Evolutionary conservation across 2,888 invertebrate species (phyloP).

Genomic region (Heliconius erato): DNA sequence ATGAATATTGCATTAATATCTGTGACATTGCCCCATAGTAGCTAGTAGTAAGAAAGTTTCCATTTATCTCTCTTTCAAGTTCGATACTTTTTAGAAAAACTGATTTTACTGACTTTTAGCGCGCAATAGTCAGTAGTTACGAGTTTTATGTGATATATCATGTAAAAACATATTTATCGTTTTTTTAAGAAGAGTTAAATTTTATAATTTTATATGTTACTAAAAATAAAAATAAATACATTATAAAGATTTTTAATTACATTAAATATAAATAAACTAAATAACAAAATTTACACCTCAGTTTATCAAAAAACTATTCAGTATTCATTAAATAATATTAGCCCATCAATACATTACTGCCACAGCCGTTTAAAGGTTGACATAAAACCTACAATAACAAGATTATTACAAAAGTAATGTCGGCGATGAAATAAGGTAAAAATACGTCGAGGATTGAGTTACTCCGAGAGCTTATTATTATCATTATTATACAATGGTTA

Average conservation of each 20-base stretch:
- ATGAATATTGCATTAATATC: too few relatives aligned
- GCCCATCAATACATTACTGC: background rate
- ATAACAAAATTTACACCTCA: background rate
- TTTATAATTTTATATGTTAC: too few relatives aligned
- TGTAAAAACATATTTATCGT: too few relatives aligned
- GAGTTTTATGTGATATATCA: too few relatives aligned
- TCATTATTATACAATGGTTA: slow-evolving; percentile 55
- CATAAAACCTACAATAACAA: slow-evolving; percentile 27
- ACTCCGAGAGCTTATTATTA: slow-evolving; percentile 55
- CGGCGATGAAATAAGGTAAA: slow-evolving; percentile 19
- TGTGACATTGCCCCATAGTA: too few relatives aligned
- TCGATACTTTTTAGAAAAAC: background rate
- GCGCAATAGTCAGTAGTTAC: background rate
- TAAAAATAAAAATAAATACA: too few relatives aligned
- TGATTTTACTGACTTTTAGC: background rate
- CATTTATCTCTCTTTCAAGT: background rate
- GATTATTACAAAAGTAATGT: slow-evolving; percentile 26
- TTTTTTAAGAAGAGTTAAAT: too few relatives aligned
- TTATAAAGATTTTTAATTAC: background rate
- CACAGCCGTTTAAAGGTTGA: slow-evolving; percentile 17
- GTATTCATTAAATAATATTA: background rate
- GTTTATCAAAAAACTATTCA: background rate
- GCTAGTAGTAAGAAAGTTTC: too few relatives aligned
- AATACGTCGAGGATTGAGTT: slow-evolving; percentile 8
- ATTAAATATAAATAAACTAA: background rate